Percentiles rank a stretch among this genome's conserved stretches.
phyloP scores from a whole-genome alignment of 2,113 vertebrate species.

The Corvus hawaiiensis region DNA sequence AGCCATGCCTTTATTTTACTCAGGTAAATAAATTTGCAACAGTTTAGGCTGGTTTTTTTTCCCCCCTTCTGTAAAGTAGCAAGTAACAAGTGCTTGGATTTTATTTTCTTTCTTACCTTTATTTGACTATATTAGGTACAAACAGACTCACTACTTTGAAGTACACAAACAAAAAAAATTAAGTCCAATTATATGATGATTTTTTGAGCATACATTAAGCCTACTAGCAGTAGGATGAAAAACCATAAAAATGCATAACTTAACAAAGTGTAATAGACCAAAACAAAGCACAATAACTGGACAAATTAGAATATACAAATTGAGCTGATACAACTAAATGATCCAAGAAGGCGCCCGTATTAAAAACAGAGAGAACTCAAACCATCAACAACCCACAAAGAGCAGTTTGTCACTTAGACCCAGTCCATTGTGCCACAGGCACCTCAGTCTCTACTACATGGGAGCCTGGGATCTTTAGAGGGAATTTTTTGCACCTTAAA shows the following conservation, averaged over 20 bases:
- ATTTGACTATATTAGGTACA: not conserved
- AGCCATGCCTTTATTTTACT: not conserved
- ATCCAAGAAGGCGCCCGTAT: not conserved
- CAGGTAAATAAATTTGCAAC: not conserved
- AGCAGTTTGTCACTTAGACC: not conserved
- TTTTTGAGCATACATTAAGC: slow-evolving; percentile 3
- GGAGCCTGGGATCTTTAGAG: not conserved
- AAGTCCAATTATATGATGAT: slow-evolving; percentile 11
- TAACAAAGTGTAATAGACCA: slow-evolving; percentile 18
- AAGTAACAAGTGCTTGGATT: not conserved
- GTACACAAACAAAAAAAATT: not conserved
- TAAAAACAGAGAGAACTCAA: not conserved
- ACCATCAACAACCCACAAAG: not conserved
- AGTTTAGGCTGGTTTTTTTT: not conserved
- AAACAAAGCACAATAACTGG: not conserved
- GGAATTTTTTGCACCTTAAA: not conserved
- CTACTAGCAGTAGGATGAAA: not conserved
- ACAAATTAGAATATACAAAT: slow-evolving; percentile 21
- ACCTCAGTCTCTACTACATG: not conserved
- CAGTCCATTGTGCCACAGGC: not conserved
- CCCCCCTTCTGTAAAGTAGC: not conserved
- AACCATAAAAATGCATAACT: not conserved
- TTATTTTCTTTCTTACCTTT: not conserved
- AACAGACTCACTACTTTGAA: not conserved
- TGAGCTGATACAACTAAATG: not conserved